Base-by-base conservation (phyloP, 2,797 vertebrate genomes). In the Leptodactylus fallax region DNA sequence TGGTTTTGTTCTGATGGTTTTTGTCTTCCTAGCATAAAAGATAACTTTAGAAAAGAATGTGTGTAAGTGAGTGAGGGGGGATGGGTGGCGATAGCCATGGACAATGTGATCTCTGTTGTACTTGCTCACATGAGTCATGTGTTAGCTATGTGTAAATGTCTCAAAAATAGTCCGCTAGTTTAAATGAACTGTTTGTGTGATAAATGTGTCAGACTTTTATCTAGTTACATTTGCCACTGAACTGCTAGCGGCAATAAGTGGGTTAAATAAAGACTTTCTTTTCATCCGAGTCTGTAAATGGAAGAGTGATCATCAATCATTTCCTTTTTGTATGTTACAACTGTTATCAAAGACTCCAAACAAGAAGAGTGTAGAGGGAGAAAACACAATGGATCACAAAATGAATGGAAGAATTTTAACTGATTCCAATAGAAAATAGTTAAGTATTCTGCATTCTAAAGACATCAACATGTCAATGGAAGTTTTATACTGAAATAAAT, bases 101-200 rank as follows among this genome's bases (percentile, higher is more conserved):
- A 85, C 71, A 63, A 77, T 77, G 56, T 77, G 7, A 63, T 77
- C 45, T 77, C 36, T 63, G 71, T 77, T 81, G 36, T 63, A 14
- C 58, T 63, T 76, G 60, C 21, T 85, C 56, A 63, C 56, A 77
- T 77, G 27, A 61, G 71, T 84, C 83, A 77, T 85, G 45, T 76
- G 56, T 11, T 49, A 60, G 56, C 45, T 63, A 85, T 77, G 55
- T 47, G 55, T 61, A 60, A 84, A 60, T 27, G 21, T 85, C 71
- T 77, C 45, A 77, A 77, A 80, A 85, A 85, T 85, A 76, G 67
- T 84, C 65, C 58, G 14, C 67, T 74, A 21, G 83, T 77, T 85
- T 85, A 61, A 85, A 76, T 85, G 83, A 85, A 63, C 71, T 85
- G 71, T 63, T 85, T 81, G 85, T 80, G 51, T 86, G 77, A 87